Percentiles rank a stretch among this genome's conserved stretches.
phyloP scores from a whole-genome alignment of 2,113 vertebrate genomes.

The Tupaia chinensis region DNA sequence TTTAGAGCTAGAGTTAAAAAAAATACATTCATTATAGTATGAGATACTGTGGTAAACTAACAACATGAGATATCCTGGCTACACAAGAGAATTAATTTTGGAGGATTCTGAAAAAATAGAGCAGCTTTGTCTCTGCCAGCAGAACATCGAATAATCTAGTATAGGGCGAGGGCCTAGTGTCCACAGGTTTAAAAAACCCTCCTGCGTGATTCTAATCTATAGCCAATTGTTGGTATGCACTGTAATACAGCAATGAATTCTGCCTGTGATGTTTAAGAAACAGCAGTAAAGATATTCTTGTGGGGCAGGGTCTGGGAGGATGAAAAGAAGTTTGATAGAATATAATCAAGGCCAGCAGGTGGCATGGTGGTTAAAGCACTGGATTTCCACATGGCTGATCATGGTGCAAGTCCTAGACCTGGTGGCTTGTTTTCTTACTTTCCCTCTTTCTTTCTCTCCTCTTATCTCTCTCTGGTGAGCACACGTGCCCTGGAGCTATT shows the following conservation, averaged over 20 bases:
- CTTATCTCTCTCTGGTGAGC: no score
- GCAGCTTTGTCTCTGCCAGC: background rate
- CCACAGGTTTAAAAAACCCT: background rate
- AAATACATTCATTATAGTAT: background rate
- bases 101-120: background rate
- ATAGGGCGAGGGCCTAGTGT: background rate
- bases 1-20: background rate
- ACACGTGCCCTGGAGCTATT: no score
- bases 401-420: no score
- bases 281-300: background rate
- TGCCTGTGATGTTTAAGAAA: background rate
- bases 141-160: background rate
- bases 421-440: no score
- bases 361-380: no score
- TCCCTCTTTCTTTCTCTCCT: no score
- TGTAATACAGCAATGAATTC: background rate
- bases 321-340: background rate
- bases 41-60: background rate
- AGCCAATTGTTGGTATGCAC: background rate
- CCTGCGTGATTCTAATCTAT: background rate
- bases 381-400: no score
- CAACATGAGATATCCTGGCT: background rate
- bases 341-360: no score
- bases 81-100: background rate
- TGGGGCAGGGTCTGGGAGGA: background rate